Conservation (phyloP, 1,140 invertebrate genomes). For the Uloborus diversus region DNA sequence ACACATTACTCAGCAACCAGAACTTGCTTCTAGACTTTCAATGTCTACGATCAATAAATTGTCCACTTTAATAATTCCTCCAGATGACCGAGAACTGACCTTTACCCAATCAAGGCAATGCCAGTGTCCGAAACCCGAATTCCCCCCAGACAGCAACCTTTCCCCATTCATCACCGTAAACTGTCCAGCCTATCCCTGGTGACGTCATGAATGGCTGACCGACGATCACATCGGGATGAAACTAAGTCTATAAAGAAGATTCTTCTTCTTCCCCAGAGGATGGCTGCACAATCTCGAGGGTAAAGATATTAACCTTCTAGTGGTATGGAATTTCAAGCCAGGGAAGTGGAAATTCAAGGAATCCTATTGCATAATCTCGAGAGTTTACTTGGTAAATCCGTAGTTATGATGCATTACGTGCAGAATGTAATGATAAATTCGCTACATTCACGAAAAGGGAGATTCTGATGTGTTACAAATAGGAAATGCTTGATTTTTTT, state of each 20-base stretch:
- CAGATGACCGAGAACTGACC: slow-evolving; percentile 27
- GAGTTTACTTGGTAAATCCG: too few relatives aligned
- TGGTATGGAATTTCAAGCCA: too few relatives aligned
- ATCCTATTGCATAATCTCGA: too few relatives aligned
- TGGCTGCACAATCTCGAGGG: slow-evolving; percentile 13
- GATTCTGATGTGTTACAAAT: too few relatives aligned
- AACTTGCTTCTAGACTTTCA: too few relatives aligned
- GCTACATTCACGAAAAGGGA: too few relatives aligned
- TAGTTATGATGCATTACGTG: too few relatives aligned
- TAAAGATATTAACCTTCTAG: slow-evolving; percentile 8
- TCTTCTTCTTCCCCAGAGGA: not conserved
- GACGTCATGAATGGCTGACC: slow-evolving; percentile 20
- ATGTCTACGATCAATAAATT: slow-evolving; percentile 38
- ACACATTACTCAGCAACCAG: too few relatives aligned
- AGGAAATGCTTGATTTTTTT: too few relatives aligned
- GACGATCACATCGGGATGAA: slow-evolving; percentile 32
- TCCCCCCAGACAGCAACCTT: not conserved
- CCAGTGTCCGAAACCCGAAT: slow-evolving; percentile 7
- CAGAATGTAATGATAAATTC: too few relatives aligned
- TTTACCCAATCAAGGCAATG: slow-evolving; percentile 31
- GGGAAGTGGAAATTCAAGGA: too few relatives aligned
- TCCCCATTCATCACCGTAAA: slow-evolving; percentile 22
- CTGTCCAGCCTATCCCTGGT: slow-evolving; percentile 17
- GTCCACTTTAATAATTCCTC: slow-evolving; percentile 41
- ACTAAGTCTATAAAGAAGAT: slow-evolving; percentile 7